A percentile compares a stretch with the other conserved stretches of the same genome.
Evolutionary conservation across 2,113 vertebrate species (phyloP).

Genomic region (Chionomys nivalis): DNA sequence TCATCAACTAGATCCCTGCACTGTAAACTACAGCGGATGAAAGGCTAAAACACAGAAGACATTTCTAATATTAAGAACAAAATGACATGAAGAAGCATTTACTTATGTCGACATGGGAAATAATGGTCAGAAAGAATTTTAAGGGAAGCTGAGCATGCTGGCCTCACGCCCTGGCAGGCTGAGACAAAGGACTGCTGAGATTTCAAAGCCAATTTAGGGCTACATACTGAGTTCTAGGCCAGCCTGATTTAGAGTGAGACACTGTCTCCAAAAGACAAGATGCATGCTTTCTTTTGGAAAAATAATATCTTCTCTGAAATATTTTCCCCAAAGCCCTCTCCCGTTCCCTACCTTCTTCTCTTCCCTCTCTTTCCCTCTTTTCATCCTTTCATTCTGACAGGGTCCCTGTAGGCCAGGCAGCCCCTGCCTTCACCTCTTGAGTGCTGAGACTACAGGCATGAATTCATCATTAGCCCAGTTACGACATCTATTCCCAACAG

Average conservation of each 20-base stretch:
- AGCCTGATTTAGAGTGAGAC: background rate
- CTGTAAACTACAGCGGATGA: slow-evolving; percentile 96
- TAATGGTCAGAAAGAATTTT: background rate
- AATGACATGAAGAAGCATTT: background rate
- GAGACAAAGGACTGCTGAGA: background rate
- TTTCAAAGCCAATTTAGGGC: background rate
- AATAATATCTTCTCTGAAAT: background rate
- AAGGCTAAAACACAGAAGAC: slow-evolving; percentile 86
- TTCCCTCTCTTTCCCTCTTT: too few relatives aligned
- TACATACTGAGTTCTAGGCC: background rate
- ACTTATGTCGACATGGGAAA: background rate
- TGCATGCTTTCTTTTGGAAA: background rate
- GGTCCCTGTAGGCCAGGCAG: background rate
- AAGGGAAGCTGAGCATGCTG: background rate
- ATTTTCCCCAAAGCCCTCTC: background rate
- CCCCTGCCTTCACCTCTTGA: background rate
- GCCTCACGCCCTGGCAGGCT: background rate
- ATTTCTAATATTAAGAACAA: background rate
- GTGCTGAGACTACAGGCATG: background rate
- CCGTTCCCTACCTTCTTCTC: background rate
- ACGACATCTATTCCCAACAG: background rate
- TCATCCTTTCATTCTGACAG: background rate
- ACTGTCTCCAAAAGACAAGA: background rate
- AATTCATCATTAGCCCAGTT: background rate
- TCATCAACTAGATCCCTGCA: slow-evolving; percentile 99